Evolutionary conservation across 2,113 vertebrate genomes (phyloP).

Genomic region (Tinamus guttatus): DNA sequence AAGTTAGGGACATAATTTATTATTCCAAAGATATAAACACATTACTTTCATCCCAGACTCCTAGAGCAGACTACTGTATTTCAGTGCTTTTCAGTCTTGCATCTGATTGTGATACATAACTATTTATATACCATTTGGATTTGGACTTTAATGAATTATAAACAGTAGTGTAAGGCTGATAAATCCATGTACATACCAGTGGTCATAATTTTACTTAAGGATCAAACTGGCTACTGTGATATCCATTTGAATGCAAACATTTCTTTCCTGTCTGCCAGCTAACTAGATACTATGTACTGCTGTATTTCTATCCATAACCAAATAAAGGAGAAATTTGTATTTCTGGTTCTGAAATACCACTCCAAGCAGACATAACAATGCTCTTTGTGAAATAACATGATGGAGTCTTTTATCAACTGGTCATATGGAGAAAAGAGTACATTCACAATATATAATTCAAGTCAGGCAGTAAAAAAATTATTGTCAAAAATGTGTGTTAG

Average conservation of each 20-base stretch:
- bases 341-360: slow-evolving; percentile 48
- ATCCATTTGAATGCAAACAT: slow-evolving; percentile 25
- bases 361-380: slow-evolving; percentile 37
- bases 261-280: neutral
- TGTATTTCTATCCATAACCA: slow-evolving; percentile 13
- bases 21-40: neutral
- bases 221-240: neutral
- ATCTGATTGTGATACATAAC: neutral
- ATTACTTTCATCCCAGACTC: neutral
- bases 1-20: neutral
- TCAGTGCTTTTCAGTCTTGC: slow-evolving; percentile 7
- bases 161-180: neutral
- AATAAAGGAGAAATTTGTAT: slow-evolving; percentile 64
- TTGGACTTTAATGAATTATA: neutral
- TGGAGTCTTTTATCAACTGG: neutral
- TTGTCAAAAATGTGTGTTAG: neutral
- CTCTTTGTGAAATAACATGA: neutral
- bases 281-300: neutral
- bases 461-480: neutral
- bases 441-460: neutral
- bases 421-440: neutral
- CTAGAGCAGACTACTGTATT: neutral
- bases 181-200: neutral
- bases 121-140: slow-evolving; percentile 12
- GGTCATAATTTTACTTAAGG: slow-evolving; percentile 3